These are phyloP conservation scores for Halesus radiatus DNA, from an alignment of 1,140 invertebrate species.

Conservation along the genomic window DNA sequence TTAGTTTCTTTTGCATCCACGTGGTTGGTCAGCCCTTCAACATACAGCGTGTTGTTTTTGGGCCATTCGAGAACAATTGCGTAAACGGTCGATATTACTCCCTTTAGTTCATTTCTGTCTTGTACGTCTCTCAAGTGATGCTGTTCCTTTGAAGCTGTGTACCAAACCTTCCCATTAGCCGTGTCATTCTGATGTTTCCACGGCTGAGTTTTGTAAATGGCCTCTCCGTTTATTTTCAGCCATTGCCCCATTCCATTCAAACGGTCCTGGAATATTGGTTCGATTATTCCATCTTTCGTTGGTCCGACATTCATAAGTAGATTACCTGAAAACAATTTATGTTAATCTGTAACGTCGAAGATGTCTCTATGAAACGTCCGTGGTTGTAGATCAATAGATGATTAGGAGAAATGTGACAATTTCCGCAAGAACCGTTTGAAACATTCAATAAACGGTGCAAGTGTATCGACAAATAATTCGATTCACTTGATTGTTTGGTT, in stretches of 20 bases:
- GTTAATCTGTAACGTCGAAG: no score
- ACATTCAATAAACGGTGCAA: no score
- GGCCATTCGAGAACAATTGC: constrained; percentile 81
- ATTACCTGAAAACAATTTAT: constrained; percentile 73
- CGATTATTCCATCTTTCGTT: constrained; percentile 89
- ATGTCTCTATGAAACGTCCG: no score
- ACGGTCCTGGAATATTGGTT: constrained; percentile 92
- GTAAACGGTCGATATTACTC: constrained; percentile 68
- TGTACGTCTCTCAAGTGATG: not conserved
- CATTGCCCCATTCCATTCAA: constrained; percentile 81
- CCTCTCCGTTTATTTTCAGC: constrained; percentile 89
- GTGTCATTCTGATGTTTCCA: constrained; percentile 90
- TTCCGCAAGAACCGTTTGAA: no score
- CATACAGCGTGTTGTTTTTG: constrained; percentile 65
- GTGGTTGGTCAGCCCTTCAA: constrained; percentile 65
- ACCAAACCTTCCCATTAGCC: constrained; percentile 80
- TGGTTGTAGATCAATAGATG: no score
- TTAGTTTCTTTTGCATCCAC: constrained; percentile 61
- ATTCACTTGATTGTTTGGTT: no score
- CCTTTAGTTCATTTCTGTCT: not conserved
- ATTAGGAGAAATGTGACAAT: not conserved
- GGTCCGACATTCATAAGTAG: constrained; percentile 92
- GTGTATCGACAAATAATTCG: no score
- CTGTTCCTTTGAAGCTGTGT: constrained; percentile 72
- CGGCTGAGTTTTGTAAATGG: constrained; percentile 86